These are phyloP conservation scores for Aphis gossypii DNA, from an alignment of 1,140 invertebrate genomes.

Conservation along the genomic window DNA sequence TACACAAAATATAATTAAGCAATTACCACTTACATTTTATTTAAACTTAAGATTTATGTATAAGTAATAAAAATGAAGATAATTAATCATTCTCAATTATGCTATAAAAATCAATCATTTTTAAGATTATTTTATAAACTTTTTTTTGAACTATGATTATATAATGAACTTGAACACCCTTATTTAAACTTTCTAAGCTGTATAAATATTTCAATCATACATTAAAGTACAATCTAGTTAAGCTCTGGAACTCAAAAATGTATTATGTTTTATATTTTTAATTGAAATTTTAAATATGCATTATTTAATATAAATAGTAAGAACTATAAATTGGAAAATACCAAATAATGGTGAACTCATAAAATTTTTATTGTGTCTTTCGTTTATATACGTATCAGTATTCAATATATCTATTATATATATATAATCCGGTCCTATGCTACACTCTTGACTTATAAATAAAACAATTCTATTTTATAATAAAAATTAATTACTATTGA, in stretches of 20 bases:
- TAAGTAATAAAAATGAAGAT: neutral
- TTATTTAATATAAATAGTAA: neutral
- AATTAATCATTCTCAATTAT: neutral
- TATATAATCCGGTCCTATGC: neutral
- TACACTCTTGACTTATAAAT: neutral
- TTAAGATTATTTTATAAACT: neutral
- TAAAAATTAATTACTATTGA: neutral
- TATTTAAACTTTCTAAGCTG: neutral
- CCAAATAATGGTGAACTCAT: neutral
- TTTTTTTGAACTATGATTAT: neutral
- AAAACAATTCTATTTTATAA: neutral
- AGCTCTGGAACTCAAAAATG: neutral
- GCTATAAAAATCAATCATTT: neutral
- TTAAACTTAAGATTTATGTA: neutral
- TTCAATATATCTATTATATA: neutral
- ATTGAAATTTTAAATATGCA: neutral
- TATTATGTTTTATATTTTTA: neutral
- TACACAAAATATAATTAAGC: neutral
- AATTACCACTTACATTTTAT: neutral
- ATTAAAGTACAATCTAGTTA: neutral
- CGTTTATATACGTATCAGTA: neutral
- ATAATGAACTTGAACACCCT: neutral
- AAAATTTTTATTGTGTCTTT: neutral
- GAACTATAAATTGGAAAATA: neutral
- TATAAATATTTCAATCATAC: neutral